Evolutionary conservation across 2,797 vertebrate genomes (phyloP).

Genomic region (Tenualosa thibaudeaui): DNA sequence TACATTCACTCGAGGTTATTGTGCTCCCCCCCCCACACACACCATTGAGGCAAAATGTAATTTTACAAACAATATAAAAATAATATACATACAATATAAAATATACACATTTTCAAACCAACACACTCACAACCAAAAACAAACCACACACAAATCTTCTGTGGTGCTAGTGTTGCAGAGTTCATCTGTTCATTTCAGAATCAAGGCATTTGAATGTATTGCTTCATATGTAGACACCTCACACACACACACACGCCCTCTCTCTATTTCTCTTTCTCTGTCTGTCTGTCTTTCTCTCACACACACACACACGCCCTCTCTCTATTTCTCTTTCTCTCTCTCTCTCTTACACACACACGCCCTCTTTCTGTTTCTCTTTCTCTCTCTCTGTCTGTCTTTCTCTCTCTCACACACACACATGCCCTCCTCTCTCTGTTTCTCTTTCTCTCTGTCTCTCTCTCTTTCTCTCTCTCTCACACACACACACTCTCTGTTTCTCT

Average conservation of each 20-base stretch:
- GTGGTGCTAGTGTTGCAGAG: background rate
- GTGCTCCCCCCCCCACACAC: background rate
- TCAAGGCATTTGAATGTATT: conserved; percentile 23
- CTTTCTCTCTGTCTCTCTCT: too few relatives aligned
- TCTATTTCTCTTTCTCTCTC: too few relatives aligned
- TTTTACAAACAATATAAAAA: background rate
- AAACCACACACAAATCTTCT: background rate
- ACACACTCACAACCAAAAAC: background rate
- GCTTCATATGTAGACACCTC: background rate
- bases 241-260: background rate
- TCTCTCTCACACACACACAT: too few relatives aligned
- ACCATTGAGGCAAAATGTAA: background rate
- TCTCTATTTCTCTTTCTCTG: too few relatives aligned
- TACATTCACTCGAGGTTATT: background rate
- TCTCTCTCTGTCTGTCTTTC: too few relatives aligned
- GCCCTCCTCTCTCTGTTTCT: too few relatives aligned
- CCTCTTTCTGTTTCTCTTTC: too few relatives aligned
- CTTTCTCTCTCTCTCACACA: too few relatives aligned
- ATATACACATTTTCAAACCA: background rate
- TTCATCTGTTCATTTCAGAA: conserved; percentile 24
- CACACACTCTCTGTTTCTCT: too few relatives aligned
- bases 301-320: too few relatives aligned
- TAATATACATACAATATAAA: background rate
- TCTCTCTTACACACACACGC: too few relatives aligned
- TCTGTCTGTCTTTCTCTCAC: background rate